Conservation (phyloP, 92 coral and sea anemone species). For the Desmophyllum pertusum region DNA sequence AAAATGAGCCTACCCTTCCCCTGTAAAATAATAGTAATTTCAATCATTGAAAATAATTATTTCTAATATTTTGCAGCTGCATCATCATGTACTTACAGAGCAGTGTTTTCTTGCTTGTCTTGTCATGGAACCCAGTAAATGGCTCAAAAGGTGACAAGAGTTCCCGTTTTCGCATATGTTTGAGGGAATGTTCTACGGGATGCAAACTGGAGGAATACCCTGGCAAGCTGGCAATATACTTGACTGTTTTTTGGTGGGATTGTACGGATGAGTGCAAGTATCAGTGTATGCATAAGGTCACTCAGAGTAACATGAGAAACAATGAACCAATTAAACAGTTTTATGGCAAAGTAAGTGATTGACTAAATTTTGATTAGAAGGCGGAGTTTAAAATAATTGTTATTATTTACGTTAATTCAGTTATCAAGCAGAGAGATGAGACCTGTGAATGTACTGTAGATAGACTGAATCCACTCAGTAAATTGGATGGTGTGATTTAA, state of each 20-base stretch:
- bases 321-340: slow-evolving; percentile 70
- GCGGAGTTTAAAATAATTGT: background rate
- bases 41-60: background rate
- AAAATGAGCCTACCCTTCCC: too few relatives aligned
- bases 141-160: slow-evolving; percentile 83
- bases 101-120: background rate
- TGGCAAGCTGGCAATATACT: slow-evolving; percentile 70
- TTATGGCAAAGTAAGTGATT: slow-evolving; percentile 87
- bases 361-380: background rate
- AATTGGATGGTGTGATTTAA: too few relatives aligned
- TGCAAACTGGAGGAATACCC: slow-evolving; percentile 80
- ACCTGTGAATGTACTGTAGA: too few relatives aligned
- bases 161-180: slow-evolving; percentile 57
- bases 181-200: slow-evolving; percentile 44
- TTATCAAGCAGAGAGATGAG: background rate
- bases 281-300: slow-evolving; percentile 87
- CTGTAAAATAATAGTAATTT: too few relatives aligned
- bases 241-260: slow-evolving; percentile 83
- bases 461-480: too few relatives aligned
- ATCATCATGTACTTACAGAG: background rate
- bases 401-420: too few relatives aligned
- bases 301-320: slow-evolving; percentile 50
- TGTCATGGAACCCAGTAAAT: background rate
- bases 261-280: slow-evolving; percentile 97
- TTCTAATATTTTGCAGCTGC: background rate